Evolutionary conservation across 2,113 vertebrate genomes (phyloP).

Genomic region (Podocnemis expansa): DNA sequence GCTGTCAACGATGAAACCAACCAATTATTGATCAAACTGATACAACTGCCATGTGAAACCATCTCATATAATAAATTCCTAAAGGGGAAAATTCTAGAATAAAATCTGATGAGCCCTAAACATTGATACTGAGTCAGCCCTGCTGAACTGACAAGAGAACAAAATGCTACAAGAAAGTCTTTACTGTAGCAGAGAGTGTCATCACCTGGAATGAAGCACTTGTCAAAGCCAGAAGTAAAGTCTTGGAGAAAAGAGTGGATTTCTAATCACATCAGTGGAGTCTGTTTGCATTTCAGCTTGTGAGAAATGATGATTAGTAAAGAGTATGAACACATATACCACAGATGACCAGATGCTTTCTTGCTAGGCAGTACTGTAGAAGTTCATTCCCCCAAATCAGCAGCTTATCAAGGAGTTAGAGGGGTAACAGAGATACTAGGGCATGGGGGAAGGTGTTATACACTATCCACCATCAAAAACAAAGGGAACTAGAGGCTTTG

Average conservation of each 20-base stretch:
- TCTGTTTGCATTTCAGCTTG: background rate
- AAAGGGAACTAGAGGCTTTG: background rate
- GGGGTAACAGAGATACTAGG: background rate
- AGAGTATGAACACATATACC: background rate
- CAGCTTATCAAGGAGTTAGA: background rate
- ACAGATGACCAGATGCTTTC: background rate
- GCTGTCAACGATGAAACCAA: rapidly evolving
- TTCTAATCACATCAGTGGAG: background rate
- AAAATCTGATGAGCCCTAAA: background rate
- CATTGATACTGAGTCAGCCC: background rate
- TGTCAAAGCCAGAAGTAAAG: constrained; percentile 30
- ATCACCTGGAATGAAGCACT: background rate
- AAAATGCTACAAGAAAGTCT: background rate
- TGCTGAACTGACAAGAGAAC: constrained; percentile 3
- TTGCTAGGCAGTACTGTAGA: background rate
- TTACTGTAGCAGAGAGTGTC: constrained; percentile 36
- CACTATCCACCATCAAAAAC: background rate
- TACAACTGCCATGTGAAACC: background rate
- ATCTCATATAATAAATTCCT: background rate
- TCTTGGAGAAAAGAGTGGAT: constrained; percentile 24
- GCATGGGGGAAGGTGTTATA: background rate
- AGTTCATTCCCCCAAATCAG: background rate
- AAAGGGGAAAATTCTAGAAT: constrained; percentile 6
- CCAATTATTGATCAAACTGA: background rate
- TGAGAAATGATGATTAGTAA: background rate